phyloP scores from a whole-genome alignment of 1,140 invertebrate species.

The Medauroidea extradentata region DNA sequence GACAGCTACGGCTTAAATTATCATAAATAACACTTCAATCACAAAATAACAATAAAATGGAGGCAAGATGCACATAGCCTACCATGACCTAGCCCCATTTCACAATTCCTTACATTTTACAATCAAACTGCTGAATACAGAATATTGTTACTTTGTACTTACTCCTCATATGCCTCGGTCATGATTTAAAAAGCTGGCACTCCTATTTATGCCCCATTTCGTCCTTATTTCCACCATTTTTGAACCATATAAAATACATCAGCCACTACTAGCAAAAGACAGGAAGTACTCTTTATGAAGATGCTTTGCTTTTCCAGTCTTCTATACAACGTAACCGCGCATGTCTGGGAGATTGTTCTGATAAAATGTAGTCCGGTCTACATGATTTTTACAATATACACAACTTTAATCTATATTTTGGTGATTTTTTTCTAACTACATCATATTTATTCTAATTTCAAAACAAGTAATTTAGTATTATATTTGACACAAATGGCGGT shows the following conservation, averaged over 20 bases:
- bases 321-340: constrained; percentile 8
- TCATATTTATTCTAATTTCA: too few relatives aligned
- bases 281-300: constrained; percentile 10
- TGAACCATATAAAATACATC: constrained; percentile 60
- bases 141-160: constrained; percentile 39
- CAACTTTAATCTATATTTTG: too few relatives aligned
- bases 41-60: constrained; percentile 15
- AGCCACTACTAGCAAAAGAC: constrained; percentile 21
- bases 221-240: constrained; percentile 63
- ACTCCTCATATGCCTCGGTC: constrained; percentile 72
- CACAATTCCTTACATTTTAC: neutral
- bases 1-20: too few relatives aligned
- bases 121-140: neutral
- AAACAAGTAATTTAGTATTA: too few relatives aligned
- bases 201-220: constrained; percentile 63
- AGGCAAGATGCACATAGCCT: constrained; percentile 8
- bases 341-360: constrained; percentile 7
- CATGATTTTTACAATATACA: neutral
- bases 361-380: constrained; percentile 14
- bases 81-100: constrained; percentile 12
- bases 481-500: too few relatives aligned
- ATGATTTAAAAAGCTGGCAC: constrained; percentile 65
- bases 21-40: too few relatives aligned
- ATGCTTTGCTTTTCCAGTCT: constrained; percentile 8
- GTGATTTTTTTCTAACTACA: too few relatives aligned